Evolutionary conservation across 2,888 invertebrate genomes (phyloP), one percentile per base, ranked within the genome.

Genomic region (Andrena marginata): DNA sequence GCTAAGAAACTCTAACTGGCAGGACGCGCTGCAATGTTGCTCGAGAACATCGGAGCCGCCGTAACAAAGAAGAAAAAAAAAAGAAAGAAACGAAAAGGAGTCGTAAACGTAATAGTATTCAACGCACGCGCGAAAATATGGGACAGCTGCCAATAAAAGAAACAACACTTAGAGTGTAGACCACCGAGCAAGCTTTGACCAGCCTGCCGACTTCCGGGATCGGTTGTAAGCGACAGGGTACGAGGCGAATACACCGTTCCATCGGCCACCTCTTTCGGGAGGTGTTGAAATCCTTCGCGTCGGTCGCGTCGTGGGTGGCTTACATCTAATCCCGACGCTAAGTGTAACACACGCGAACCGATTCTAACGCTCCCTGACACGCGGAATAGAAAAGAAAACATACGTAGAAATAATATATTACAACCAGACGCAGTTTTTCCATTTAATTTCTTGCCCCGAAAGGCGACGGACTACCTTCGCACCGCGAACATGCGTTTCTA

Each of bases 361-460:
- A 77, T 78, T 59, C 49, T 23, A 68, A 29, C 64, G 77, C 80
- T 64, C 68, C 49, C 62, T 75, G 69, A 68, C 73, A 73, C 74
- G 51, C 63, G 51, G 35, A 54, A 56, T 16, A 69, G 60, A 72
- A 13, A 49, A 31, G 48, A 64, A 33, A 60, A 26, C 35, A 7
- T 8, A 63, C 2, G 49, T 26, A 70, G 69, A 71, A 82, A 71
- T 83, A 90, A 87, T 91, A 91, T 90, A 88, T 90, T 92, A 92
- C 91, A 90, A 89, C 88, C 88, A 85, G 82, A 85, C 87, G 86
- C 82, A 29, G 8, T 54, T 51, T 74, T 49, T 31, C 23, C 23
- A 7, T 23, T 16, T 23, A 16, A 13, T 8, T 62, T 35, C 8
- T 54, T 49, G 31, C 29, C 7, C 5, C 80, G 84, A 88, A 83